phyloP scores from a whole-genome alignment of 2,888 invertebrate species.

The Dasypolia templi region DNA sequence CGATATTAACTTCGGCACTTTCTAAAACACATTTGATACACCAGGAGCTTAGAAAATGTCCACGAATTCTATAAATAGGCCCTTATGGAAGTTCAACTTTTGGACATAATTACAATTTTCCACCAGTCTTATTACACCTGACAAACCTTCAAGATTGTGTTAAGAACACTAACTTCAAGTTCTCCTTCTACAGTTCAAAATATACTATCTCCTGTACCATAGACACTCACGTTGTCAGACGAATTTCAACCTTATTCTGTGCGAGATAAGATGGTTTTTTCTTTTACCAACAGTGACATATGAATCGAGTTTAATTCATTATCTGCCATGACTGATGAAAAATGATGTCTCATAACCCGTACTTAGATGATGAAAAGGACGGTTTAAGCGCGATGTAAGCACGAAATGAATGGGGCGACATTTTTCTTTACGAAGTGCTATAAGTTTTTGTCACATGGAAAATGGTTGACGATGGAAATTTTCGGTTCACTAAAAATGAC shows the following conservation, averaged over 20 bases:
- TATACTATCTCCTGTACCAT: conserved; percentile 26
- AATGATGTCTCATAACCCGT: conserved; percentile 75
- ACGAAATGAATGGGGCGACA: conserved; percentile 52
- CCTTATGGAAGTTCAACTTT: not conserved
- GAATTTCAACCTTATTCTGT: not conserved
- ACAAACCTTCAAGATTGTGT: conserved; percentile 12
- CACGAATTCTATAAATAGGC: conserved; percentile 8
- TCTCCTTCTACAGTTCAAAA: conserved; percentile 16
- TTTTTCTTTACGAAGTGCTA: conserved; percentile 40
- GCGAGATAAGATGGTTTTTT: not conserved
- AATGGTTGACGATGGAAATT: conserved; percentile 16
- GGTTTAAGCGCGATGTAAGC: conserved; percentile 59
- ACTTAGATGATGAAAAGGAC: conserved; percentile 71
- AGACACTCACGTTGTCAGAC: not conserved
- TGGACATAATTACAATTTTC: not conserved
- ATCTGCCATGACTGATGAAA: conserved; percentile 74
- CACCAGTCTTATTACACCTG: conserved; percentile 17
- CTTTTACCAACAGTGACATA: not conserved
- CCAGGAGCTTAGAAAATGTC: conserved; percentile 8
- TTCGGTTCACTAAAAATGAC: not conserved
- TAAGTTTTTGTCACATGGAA: conserved; percentile 41
- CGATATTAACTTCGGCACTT: not conserved
- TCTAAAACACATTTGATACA: conserved; percentile 1
- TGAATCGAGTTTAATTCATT: conserved; percentile 72
- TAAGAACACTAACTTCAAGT: conserved; percentile 24